Base-by-base conservation (phyloP, 2,797 vertebrate genomes). In the Aeoliscus strigatus region DNA sequence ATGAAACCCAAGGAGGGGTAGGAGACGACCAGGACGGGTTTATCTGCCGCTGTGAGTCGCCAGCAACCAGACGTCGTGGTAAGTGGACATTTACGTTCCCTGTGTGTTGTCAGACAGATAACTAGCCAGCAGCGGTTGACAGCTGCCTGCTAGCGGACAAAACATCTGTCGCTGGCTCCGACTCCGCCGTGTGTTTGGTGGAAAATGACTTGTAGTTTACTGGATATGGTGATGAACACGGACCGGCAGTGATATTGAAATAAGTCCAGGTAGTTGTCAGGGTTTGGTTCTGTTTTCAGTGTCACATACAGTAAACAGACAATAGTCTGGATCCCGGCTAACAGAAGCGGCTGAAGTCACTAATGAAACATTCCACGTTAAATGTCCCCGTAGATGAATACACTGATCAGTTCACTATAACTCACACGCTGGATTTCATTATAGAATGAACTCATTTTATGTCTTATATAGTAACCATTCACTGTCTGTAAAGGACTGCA, bases 241-340 rank as follows among this genome's bases (percentile, higher is more conserved):
- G n/a, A n/a, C n/a, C 18, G 3, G 18, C 18, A 21, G 18, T 21
- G 18, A 3, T 3, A 21, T 21, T 21, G 18, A 21, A 21, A 6
- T n/a, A n/a, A n/a, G n/a, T n/a, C n/a, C n/a, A n/a, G n/a, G n/a
- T n/a, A n/a, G n/a, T n/a, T n/a, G n/a, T n/a, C n/a, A n/a, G n/a
- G n/a, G n/a, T n/a, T n/a, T n/a, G n/a, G n/a, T n/a, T 16, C 10
- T 5, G 45, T 2, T 65, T 38, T n/a, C n/a, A n/a, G n/a, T n/a
- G n/a, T n/a, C n/a, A n/a, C n/a, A n/a, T n/a, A n/a, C n/a, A n/a
- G n/a, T n/a, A n/a, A n/a, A n/a, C 63, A 77, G 63, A 58, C 52
- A 57, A 50, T 60, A 51, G 73, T 60, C 60, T 57, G 52, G 13
- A 1, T 44, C 56, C 40, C 2, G 46, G 38, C 32, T 21, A 49